Base-by-base conservation (phyloP, 2,888 invertebrate species). In the Ornithoptera priamus region DNA sequence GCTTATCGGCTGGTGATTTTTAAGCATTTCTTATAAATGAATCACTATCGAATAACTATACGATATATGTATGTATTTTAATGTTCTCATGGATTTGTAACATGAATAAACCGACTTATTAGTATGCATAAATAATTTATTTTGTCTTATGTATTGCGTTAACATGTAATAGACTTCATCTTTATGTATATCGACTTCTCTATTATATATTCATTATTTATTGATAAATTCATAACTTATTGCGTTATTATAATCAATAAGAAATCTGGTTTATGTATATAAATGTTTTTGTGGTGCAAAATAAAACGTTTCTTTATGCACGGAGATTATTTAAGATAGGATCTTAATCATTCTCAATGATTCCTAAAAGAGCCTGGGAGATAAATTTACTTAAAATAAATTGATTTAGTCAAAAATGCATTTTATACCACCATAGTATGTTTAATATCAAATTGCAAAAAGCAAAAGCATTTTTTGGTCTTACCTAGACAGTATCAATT, bases 1-100 rank as follows among this genome's bases (percentile, higher is more conserved):
- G n/a, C 22, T 12, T 59, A 60, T 68, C 63, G 68, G 46, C 53
- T 59, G 42, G 69, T 57, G 65, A 62, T 69, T 61, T 62, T 30
- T 61, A 46, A 24, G 30, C 61, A 64, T 60, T 61, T 50, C 46
- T 10, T 56, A 56, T 42, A 57, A 57, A 64, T 65, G 62, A 69
- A 69, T 46, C 24, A 42, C 24, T 61, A 65, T 69, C 65, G 57
- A 36, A 62, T 57, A 56, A 62, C 24, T 36, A 42, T 50, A 46
- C 24, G 22, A 64, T 67, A 46, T 42, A 61, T 50, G 53, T 53
- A 61, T 12, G 3, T 12, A 36, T 12, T 61, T n/a, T 61, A 61
- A 60, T 53, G 61, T 50, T 50, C 53, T 67, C 61, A 58, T 58
- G 20, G 10, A 58, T 58, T 22, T 15, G 22, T 58, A 58, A 58